Percentiles rank a stretch among this genome's conserved stretches.
These are phyloP conservation scores for Hemitrygon akajei DNA, from an alignment of 2,797 vertebrate species.

Conservation along the genomic window DNA sequence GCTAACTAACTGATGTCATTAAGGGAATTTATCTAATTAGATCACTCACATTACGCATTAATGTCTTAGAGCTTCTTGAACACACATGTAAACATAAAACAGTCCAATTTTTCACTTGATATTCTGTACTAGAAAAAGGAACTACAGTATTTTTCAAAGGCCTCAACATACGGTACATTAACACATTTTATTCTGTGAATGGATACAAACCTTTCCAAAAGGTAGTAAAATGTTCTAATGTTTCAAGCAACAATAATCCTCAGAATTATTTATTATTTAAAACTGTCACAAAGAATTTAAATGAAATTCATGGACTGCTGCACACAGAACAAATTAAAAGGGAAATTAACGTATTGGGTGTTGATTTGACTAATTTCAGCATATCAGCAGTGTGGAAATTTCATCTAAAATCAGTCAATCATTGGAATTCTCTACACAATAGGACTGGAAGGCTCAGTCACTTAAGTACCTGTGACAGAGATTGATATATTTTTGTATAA, in stretches of 20 bases:
- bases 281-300: not conserved
- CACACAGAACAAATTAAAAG: not conserved
- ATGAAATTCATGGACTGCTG: not conserved
- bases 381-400: not conserved
- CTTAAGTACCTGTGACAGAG: too few species aligned
- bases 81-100: not conserved
- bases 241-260: not conserved
- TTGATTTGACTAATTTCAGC: not conserved
- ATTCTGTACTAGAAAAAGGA: not conserved
- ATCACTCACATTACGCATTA: not conserved
- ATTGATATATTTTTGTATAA: too few species aligned
- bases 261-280: not conserved
- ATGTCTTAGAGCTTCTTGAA: not conserved
- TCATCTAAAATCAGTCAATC: not conserved
- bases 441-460: too few species aligned
- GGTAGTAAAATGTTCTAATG: not conserved
- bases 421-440: too few species aligned
- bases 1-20: not conserved
- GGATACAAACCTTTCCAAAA: not conserved
- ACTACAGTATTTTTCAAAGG: not conserved
- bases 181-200: not conserved
- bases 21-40: not conserved
- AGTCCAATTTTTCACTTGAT: not conserved
- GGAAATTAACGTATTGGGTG: not conserved
- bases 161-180: not conserved